These are phyloP conservation scores for Smutsia temminckii DNA, from an alignment of 2,797 vertebrate genomes.

Conservation along the genomic window DNA sequence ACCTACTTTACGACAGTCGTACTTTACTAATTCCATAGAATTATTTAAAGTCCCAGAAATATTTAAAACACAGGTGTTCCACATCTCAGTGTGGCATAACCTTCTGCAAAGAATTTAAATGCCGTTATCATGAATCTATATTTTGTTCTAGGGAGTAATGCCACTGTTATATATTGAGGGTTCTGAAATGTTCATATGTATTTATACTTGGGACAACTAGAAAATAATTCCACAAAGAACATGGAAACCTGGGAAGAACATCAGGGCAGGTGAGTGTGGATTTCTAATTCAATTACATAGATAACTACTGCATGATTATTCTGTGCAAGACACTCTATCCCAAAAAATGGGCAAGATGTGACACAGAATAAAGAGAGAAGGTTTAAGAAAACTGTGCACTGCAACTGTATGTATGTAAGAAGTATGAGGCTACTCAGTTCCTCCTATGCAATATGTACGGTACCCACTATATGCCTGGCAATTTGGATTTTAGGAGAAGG, in stretches of 20 bases:
- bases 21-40: neutral
- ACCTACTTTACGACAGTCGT: neutral
- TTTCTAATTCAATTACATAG: neutral
- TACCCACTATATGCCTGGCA: neutral
- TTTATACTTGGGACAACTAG: conserved; percentile 34
- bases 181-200: neutral
- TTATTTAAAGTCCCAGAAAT: neutral
- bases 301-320: neutral
- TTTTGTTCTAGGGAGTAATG: neutral
- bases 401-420: neutral
- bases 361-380: neutral
- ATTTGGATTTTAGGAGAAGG: neutral
- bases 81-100: conserved; percentile 7
- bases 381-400: conserved; percentile 7
- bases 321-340: neutral
- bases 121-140: neutral
- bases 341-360: neutral
- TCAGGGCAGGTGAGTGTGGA: neutral
- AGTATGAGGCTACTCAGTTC: neutral
- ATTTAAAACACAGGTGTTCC: neutral
- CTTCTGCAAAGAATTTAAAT: conserved; percentile 14
- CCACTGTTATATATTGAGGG: conserved; percentile 4
- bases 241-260: neutral
- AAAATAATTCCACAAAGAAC: conserved; percentile 30
- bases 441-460: neutral